phyloP scores from a whole-genome alignment of 1,140 invertebrate genomes.

The Trichomalopsis sarcophagae region DNA sequence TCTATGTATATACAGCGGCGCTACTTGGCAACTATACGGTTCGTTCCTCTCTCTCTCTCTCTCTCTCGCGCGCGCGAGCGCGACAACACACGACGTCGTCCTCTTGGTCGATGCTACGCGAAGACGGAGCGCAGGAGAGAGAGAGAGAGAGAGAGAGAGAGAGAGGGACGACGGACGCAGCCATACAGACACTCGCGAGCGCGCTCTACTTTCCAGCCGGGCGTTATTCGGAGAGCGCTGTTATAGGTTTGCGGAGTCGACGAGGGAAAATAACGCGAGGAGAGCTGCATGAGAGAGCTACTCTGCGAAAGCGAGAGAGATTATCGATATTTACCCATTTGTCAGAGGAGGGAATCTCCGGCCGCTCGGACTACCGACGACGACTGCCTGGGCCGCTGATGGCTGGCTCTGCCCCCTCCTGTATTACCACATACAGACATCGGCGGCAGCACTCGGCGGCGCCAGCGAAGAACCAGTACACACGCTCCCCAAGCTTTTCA shows the following conservation, averaged over 20 bases:
- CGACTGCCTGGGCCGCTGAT: conserved; percentile 40
- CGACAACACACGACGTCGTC: not conserved
- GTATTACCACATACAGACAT: conserved; percentile 69
- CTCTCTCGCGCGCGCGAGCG: too few relatives aligned
- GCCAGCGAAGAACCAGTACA: conserved; percentile 50
- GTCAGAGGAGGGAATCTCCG: conserved; percentile 60
- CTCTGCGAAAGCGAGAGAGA: not conserved
- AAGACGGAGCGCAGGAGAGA: not conserved
- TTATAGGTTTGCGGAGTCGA: conserved; percentile 18
- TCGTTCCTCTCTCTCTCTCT: not conserved
- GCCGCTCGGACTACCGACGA: conserved; percentile 63
- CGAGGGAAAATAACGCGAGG: not conserved
- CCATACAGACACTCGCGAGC: conserved; percentile 11
- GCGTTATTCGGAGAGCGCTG: not conserved
- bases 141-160: not conserved
- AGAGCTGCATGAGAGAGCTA: not conserved
- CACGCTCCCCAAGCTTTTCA: conserved; percentile 63
- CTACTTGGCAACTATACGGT: not conserved
- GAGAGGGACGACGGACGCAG: conserved; percentile 6
- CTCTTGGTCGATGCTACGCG: not conserved
- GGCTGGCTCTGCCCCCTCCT: conserved; percentile 58
- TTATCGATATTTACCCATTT: conserved; percentile 70
- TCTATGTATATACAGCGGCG: not conserved
- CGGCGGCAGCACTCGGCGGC: conserved; percentile 39
- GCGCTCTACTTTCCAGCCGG: conserved; percentile 47